A percentile compares a stretch with the other conserved stretches of the same genome.
These are phyloP conservation scores for Dinomys branickii DNA, from an alignment of 2,113 vertebrate species.

Conservation along the genomic window DNA sequence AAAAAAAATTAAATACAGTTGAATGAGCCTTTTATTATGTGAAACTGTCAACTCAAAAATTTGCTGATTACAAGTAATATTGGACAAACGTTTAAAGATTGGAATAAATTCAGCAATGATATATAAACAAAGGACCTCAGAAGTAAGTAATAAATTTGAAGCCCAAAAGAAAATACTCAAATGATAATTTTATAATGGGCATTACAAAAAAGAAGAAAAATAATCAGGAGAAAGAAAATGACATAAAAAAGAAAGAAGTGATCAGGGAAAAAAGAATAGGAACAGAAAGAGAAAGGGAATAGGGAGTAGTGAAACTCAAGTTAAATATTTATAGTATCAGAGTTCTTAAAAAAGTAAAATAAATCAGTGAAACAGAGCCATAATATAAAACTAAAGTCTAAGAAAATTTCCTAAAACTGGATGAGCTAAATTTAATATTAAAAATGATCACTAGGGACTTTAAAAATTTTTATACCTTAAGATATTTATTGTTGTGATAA, in stretches of 20 bases:
- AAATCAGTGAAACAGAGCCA: background rate
- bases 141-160: background rate
- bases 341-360: background rate
- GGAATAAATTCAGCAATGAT: conserved; percentile 8
- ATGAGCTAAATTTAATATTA: background rate
- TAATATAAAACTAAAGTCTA: background rate
- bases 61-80: background rate
- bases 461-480: background rate
- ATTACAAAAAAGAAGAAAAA: background rate
- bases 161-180: background rate
- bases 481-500: background rate
- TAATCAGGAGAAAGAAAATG: background rate
- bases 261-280: background rate
- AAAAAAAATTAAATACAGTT: background rate
- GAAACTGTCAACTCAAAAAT: background rate
- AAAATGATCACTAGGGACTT: background rate
- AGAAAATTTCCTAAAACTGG: background rate
- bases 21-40: background rate
- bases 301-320: background rate
- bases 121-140: background rate
- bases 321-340: background rate
- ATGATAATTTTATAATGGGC: background rate
- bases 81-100: background rate
- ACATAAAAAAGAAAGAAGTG: background rate
- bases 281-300: background rate